A percentile compares a stretch with the other conserved stretches of the same genome.
Conservation (phyloP, 2,113 vertebrate genomes). For the Hyla sarda region DNA sequence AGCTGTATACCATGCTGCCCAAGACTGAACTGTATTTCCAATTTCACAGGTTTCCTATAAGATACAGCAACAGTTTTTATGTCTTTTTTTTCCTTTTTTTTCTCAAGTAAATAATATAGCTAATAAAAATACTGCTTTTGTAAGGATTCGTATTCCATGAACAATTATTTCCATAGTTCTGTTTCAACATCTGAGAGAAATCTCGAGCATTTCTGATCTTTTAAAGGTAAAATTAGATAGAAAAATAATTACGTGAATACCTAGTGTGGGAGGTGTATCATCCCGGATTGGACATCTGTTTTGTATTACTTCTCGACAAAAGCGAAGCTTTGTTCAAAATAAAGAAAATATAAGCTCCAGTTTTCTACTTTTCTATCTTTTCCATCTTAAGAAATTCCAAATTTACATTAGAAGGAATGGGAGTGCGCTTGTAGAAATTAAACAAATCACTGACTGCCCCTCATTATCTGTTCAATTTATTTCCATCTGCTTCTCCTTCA, state of each 20-base stretch:
- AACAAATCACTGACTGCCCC: constrained; percentile 43
- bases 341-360: constrained; percentile 25
- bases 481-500: constrained; percentile 56
- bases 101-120: neutral
- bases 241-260: constrained; percentile 56
- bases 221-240: constrained; percentile 57
- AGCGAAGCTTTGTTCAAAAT: constrained; percentile 40
- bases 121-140: constrained; percentile 7
- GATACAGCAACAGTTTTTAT: too few species aligned
- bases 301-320: constrained; percentile 37
- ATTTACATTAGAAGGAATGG: constrained; percentile 50
- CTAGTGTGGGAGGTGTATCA: constrained; percentile 25
- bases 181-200: constrained; percentile 45
- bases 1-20: too few species aligned
- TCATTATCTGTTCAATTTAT: constrained; percentile 55
- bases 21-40: too few species aligned
- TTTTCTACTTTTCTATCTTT: constrained; percentile 37
- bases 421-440: constrained; percentile 47
- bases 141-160: constrained; percentile 4
- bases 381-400: constrained; percentile 33
- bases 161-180: constrained; percentile 38
- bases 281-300: constrained; percentile 52
- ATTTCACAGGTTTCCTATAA: too few species aligned
- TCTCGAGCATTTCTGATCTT: constrained; percentile 13
- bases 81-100: neutral